Evolutionary conservation across 1,140 invertebrate species (phyloP).

Genomic region (Sitobion miscanthi): DNA sequence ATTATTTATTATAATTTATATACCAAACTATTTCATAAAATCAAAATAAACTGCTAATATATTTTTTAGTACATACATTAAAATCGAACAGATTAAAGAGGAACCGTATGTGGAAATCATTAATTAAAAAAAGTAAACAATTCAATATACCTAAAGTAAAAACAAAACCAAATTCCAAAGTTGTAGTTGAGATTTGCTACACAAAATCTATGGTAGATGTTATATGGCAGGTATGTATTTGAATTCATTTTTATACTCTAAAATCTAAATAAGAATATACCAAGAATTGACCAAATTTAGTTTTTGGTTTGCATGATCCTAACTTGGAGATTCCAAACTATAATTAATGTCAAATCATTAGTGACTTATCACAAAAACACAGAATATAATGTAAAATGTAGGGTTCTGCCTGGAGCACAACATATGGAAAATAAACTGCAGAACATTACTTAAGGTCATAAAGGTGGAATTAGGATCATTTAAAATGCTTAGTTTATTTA

Average conservation of each 20-base stretch:
- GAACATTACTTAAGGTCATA: background rate
- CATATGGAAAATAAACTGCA: background rate
- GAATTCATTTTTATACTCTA: background rate
- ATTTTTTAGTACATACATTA: slow-evolving; percentile 19
- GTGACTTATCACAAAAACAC: background rate
- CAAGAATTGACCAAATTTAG: background rate
- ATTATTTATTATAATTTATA: background rate
- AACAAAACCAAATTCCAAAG: slow-evolving; percentile 60
- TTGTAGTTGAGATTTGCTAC: slow-evolving; percentile 74
- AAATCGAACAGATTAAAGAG: slow-evolving; percentile 47
- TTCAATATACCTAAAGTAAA: slow-evolving; percentile 51
- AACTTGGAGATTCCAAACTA: background rate
- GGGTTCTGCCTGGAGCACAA: background rate
- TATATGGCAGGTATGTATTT: slow-evolving; percentile 74
- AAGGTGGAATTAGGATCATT: background rate
- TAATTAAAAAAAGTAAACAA: slow-evolving; percentile 45
- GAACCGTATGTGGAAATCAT: slow-evolving; percentile 38
- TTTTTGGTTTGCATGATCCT: background rate
- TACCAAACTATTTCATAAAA: background rate
- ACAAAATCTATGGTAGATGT: slow-evolving; percentile 81
- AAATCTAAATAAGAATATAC: background rate
- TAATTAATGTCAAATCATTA: background rate
- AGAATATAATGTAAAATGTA: background rate
- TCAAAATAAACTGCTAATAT: background rate
- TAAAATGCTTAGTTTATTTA: background rate